phyloP scores from a whole-genome alignment of 53 echinoderm and acorn worm genomes.

The Apostichopus leukothele region DNA sequence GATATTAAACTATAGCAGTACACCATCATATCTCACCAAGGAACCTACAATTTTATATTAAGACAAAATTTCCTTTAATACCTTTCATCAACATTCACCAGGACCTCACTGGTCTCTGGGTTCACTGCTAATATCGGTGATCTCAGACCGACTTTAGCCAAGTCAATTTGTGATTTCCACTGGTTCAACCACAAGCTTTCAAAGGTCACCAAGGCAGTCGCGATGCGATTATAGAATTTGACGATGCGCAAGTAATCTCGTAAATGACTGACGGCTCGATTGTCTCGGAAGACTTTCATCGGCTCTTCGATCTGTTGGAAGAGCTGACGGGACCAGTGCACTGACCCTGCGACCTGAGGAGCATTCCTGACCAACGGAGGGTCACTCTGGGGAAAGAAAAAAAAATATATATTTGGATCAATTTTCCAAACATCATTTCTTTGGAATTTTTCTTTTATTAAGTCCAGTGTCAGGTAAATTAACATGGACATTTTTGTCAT shows the following conservation, averaged over 20 bases:
- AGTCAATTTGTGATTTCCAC: conserved; percentile 90
- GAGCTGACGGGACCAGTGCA: conserved; percentile 97
- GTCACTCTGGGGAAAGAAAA: conserved; percentile 66
- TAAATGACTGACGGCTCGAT: conserved; percentile 78
- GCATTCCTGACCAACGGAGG: conserved; percentile 89
- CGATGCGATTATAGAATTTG: conserved; percentile 95
- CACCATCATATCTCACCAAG: no score
- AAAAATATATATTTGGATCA: neutral
- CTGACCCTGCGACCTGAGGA: conserved; percentile 92
- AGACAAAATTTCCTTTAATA: neutral
- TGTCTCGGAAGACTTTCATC: conserved; percentile 95
- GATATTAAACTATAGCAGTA: no score
- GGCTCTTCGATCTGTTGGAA: conserved; percentile 95
- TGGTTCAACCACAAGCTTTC: conserved; percentile 95
- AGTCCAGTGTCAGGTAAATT: no score
- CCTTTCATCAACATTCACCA: conserved; percentile 99
- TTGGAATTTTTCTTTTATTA: no score
- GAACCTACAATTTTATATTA: no score
- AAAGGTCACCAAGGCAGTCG: conserved; percentile 94
- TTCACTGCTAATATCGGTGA: conserved; percentile 79
- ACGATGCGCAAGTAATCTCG: conserved; percentile 94
- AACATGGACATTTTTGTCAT: no score
- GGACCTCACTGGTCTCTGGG: conserved; percentile 81
- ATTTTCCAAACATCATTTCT: no score
- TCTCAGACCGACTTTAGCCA: conserved; percentile 84